Conservation (phyloP, 2,888 invertebrate genomes). For the Coenonympha glycerion region DNA sequence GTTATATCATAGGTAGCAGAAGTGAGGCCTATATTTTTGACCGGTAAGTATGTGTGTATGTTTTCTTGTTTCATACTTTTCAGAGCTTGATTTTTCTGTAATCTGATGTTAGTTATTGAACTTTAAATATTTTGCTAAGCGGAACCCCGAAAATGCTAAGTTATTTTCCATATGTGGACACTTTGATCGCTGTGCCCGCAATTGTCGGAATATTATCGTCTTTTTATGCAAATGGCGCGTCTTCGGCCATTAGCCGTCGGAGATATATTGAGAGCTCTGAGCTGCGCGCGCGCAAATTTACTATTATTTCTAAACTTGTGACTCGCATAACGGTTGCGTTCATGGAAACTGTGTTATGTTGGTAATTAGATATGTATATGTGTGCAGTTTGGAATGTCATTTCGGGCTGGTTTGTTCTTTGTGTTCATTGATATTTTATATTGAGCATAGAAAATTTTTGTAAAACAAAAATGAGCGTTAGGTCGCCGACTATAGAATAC, state of each 20-base stretch:
- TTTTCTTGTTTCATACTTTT: too few species aligned
- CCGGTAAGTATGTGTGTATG: too few species aligned
- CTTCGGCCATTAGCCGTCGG: slow-evolving; percentile 39
- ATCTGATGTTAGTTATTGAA: too few species aligned
- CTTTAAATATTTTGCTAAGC: neutral
- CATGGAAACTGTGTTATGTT: slow-evolving; percentile 31
- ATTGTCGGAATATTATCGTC: slow-evolving; percentile 60
- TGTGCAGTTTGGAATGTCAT: slow-evolving; percentile 1
- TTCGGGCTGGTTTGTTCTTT: neutral
- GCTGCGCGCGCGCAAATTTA: slow-evolving; percentile 57
- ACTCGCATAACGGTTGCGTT: slow-evolving; percentile 44
- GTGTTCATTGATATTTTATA: slow-evolving; percentile 1
- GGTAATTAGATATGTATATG: too few species aligned
- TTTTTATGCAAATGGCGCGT: slow-evolving; percentile 63
- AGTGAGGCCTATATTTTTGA: too few species aligned
- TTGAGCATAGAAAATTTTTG: too few species aligned
- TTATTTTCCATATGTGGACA: slow-evolving; percentile 18
- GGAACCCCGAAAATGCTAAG: slow-evolving; percentile 6
- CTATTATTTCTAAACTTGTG: slow-evolving; percentile 43
- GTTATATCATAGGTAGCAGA: too few species aligned
- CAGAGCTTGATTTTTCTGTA: too few species aligned
- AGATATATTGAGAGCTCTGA: slow-evolving; percentile 42
- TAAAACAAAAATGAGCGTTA: too few species aligned
- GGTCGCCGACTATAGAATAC: too few species aligned
- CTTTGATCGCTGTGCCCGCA: slow-evolving; percentile 37